Conservation (phyloP, 1,140 invertebrate species). For the Calephelis nemesis region DNA sequence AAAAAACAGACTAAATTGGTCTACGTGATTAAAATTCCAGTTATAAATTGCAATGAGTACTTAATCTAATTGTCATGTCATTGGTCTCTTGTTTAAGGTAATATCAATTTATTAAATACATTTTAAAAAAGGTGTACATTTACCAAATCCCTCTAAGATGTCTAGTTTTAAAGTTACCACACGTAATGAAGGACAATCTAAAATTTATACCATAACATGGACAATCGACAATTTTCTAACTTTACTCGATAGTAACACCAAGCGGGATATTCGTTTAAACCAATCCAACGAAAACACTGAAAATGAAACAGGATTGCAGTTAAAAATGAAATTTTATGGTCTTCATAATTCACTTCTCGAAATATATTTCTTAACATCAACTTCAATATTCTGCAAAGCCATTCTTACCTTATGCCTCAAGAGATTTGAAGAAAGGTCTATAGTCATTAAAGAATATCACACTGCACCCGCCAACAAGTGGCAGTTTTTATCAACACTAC, state of each 20-base stretch:
- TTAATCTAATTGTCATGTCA: too few species aligned
- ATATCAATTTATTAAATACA: too few species aligned
- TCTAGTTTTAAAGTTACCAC: constrained; percentile 58
- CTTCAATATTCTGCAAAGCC: constrained; percentile 62
- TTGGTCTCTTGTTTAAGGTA: too few species aligned
- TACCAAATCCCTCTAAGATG: constrained; percentile 30
- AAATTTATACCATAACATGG: constrained; percentile 68
- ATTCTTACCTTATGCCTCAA: constrained; percentile 65
- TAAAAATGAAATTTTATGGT: constrained; percentile 70
- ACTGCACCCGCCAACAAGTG: constrained; percentile 66
- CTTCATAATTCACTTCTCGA: constrained; percentile 66
- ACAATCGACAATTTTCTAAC: constrained; percentile 55
- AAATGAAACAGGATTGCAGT: constrained; percentile 53
- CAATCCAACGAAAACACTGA: constrained; percentile 43
- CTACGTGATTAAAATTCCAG: too few species aligned
- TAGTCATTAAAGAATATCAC: constrained; percentile 64
- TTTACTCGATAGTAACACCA: constrained; percentile 57
- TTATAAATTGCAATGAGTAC: too few species aligned
- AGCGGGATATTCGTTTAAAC: constrained; percentile 58
- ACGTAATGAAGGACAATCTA: constrained; percentile 64
- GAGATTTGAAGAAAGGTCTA: constrained; percentile 64
- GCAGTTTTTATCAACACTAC: constrained; percentile 66
- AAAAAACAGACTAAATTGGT: too few species aligned
- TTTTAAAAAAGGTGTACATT: too few species aligned
- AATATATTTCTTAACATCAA: constrained; percentile 63